Evolutionary conservation across 2,888 invertebrate genomes (phyloP).

Genomic region (Stenchaetothrips biformis): DNA sequence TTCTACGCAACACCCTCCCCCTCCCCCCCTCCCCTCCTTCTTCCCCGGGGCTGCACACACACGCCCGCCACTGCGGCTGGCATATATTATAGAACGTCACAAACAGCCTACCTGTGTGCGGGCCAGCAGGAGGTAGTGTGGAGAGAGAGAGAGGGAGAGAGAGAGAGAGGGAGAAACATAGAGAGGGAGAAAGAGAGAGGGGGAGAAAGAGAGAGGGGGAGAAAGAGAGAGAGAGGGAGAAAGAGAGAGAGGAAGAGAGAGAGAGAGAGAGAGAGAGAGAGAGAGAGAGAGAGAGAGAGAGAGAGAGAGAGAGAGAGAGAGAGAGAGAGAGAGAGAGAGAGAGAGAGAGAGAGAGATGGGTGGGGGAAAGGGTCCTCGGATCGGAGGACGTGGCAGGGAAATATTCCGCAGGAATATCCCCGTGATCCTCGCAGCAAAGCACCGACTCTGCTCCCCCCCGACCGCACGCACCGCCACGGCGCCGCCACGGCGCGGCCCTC

Average conservation of each 20-base stretch:
- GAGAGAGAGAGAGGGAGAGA: too few relatives aligned
- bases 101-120: constrained; percentile 18
- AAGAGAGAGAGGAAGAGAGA: not conserved
- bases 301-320: not conserved
- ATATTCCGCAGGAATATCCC: constrained; percentile 2
- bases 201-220: not conserved
- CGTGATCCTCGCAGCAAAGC: constrained; percentile 14
- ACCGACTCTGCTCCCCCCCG: not conserved
- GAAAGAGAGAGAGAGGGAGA: not conserved
- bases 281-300: not conserved
- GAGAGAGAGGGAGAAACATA: too few relatives aligned
- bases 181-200: not conserved
- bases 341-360: not conserved
- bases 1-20: not conserved
- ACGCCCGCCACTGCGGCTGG: not conserved
- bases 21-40: too few relatives aligned
- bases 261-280: not conserved
- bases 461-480: not conserved
- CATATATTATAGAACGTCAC: constrained; percentile 23
- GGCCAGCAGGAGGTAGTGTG: too few relatives aligned
- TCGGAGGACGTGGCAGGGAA: constrained; percentile 13
- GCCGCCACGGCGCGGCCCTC: too few relatives aligned
- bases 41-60: too few relatives aligned
- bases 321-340: not conserved
- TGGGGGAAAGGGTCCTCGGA: not conserved